Base-by-base conservation (phyloP, 2,797 vertebrate genomes). In the Dallia pectoralis region DNA sequence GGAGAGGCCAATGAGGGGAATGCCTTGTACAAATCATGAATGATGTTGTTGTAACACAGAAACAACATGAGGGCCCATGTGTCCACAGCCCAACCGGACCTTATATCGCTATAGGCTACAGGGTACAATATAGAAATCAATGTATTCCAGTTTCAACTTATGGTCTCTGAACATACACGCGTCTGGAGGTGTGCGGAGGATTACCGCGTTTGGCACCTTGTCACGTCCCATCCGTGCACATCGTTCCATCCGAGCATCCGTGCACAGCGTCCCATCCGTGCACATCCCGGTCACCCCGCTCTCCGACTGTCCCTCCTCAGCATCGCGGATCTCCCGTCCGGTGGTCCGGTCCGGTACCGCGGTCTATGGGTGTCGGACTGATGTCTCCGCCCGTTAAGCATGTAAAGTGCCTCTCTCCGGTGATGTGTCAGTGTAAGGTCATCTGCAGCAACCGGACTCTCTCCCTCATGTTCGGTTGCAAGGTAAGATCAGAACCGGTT, bases 391-490 rank as follows among this genome's bases (percentile, higher is more conserved):
- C 93, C 77, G 82, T 93, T 82, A 91, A 87, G 88, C 93, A 89
- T 84, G 67, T 93, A 44, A 92, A 93, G 91, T 95, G 94, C 89
- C 91, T 94, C 72, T 94, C 94, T 66, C 94, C 94, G 71, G 93
- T 95, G 84, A 92, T 95, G 87, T 95, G 94, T 87, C 94, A 95
- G 87, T 95, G 94, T 92, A 94, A 95, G 86, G 85, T 95, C 85
- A 92, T 94, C 86, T 95, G 94, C 89, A 94, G 93, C 91, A 93
- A 93, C 85, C 93, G 93, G 82, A 94, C 94, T 22, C 90, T 95
- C 4, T 95, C 94, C 16, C 93, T 95, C 69, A 94, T 94, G 93
- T 95, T 95, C 89, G 91, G 89, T 14, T 93, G 91, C 79, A 93
- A 94, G 93, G 93, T 94, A 56, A 56, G 51, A 19, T 56, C 22